Percentiles rank a stretch among this genome's conserved stretches.
Evolutionary conservation across 2,888 invertebrate species (phyloP).

Genomic region (Eupeodes luniger): DNA sequence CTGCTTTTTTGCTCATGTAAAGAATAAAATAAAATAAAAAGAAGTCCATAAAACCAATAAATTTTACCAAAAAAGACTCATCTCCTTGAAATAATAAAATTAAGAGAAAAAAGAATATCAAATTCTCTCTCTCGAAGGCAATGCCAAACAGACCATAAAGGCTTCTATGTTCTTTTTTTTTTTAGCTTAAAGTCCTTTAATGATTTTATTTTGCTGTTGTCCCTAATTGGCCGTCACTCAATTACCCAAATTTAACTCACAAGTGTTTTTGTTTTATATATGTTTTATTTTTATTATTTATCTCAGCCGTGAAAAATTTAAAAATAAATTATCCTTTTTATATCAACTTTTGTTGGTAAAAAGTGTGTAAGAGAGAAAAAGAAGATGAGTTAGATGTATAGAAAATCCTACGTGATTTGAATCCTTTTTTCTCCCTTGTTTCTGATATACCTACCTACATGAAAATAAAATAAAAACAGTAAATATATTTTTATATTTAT

Average conservation of each 20-base stretch:
- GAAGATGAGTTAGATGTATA: not conserved
- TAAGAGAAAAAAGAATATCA: not conserved
- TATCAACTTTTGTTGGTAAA: not conserved
- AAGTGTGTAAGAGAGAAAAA: not conserved
- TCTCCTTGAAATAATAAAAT: conserved; percentile 20
- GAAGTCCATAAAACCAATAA: conserved; percentile 36
- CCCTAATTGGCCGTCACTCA: conserved; percentile 38
- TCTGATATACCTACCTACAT: not conserved
- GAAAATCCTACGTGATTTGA: conserved; percentile 41
- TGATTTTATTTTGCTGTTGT: conserved; percentile 13
- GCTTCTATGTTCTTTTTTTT: not conserved
- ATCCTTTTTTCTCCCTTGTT: conserved; percentile 27
- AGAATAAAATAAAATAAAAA: conserved; percentile 10
- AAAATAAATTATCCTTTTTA: conserved; percentile 26
- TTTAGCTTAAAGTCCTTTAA: conserved; percentile 24
- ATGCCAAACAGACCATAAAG: conserved; percentile 38
- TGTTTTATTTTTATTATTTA: conserved; percentile 7
- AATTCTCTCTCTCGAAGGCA: conserved; percentile 9
- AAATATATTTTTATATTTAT: conserved; percentile 5
- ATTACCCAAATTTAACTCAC: conserved; percentile 38
- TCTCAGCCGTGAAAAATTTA: conserved; percentile 27
- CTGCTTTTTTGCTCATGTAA: not conserved
- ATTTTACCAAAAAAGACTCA: conserved; percentile 6
- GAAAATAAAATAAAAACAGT: not conserved
- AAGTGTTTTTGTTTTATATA: conserved; percentile 1